These are phyloP conservation scores for Carcharodon carcharias DNA, from an alignment of 2,797 vertebrate genomes.

Conservation along the genomic window DNA sequence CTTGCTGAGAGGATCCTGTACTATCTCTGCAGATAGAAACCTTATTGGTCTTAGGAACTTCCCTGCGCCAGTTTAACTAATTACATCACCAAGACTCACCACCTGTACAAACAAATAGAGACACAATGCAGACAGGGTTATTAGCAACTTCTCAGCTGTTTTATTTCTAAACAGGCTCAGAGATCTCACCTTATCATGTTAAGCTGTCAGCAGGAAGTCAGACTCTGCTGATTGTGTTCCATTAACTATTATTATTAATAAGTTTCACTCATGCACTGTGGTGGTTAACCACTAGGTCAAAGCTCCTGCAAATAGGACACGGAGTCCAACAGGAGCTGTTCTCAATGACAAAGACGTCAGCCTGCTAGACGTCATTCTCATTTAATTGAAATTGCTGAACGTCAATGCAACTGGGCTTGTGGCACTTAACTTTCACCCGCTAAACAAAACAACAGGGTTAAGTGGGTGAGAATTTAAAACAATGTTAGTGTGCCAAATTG, in stretches of 20 bases:
- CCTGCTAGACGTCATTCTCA: not conserved
- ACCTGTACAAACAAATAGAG: not conserved
- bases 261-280: not conserved
- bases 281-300: conserved; percentile 8
- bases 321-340: not conserved
- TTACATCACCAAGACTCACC: not conserved
- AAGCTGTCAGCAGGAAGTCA: not conserved
- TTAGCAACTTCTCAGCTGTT: not conserved
- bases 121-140: not conserved
- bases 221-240: not conserved
- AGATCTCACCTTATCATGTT: not conserved
- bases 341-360: not conserved
- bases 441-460: not conserved
- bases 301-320: not conserved
- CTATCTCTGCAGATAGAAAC: not conserved
- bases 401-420: not conserved
- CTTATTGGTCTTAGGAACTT: not conserved
- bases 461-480: not conserved
- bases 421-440: not conserved
- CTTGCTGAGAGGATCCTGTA: not conserved
- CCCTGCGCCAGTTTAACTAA: not conserved
- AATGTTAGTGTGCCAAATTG: not conserved
- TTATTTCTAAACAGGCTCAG: not conserved
- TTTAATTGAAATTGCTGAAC: not conserved
- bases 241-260: not conserved